Evolutionary conservation across 2,113 vertebrate species (phyloP).

Genomic region (Syngnathus typhle): DNA sequence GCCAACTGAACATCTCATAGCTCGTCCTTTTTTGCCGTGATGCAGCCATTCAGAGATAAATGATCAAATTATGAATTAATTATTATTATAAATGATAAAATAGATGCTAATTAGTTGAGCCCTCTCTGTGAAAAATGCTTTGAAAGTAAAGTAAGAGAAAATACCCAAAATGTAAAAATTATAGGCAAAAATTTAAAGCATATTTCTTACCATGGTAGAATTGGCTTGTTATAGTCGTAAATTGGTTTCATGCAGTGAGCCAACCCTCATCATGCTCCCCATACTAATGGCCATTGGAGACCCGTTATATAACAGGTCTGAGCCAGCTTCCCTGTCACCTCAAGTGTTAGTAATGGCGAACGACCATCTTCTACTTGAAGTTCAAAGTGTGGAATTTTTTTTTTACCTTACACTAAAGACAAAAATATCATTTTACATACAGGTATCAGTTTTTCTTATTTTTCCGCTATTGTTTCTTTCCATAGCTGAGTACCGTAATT

Average conservation of each 20-base stretch:
- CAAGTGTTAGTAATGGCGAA: background rate
- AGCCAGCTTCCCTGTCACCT: background rate
- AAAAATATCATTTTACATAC: background rate
- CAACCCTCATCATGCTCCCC: background rate
- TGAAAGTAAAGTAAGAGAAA: background rate
- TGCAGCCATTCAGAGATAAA: background rate
- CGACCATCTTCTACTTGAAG: background rate
- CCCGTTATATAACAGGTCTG: background rate
- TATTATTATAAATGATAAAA: too few relatives aligned
- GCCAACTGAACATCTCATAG: background rate
- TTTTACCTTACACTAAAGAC: too few relatives aligned
- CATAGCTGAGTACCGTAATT: too few relatives aligned
- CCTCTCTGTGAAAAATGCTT: background rate
- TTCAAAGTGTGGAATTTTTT: background rate
- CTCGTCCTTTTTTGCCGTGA: background rate
- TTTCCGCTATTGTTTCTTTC: too few relatives aligned
- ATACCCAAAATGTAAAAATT: background rate
- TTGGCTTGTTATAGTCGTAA: background rate
- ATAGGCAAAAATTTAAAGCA: background rate
- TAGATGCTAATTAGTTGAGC: background rate
- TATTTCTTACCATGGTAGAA: background rate
- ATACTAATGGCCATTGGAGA: background rate
- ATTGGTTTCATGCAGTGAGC: background rate
- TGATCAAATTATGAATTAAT: too few relatives aligned
- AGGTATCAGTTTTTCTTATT: too few relatives aligned